Percentiles rank a stretch among this genome's conserved stretches.
Evolutionary conservation across 2,888 invertebrate genomes (phyloP).

Genomic region (Tolmerus cingulatus): DNA sequence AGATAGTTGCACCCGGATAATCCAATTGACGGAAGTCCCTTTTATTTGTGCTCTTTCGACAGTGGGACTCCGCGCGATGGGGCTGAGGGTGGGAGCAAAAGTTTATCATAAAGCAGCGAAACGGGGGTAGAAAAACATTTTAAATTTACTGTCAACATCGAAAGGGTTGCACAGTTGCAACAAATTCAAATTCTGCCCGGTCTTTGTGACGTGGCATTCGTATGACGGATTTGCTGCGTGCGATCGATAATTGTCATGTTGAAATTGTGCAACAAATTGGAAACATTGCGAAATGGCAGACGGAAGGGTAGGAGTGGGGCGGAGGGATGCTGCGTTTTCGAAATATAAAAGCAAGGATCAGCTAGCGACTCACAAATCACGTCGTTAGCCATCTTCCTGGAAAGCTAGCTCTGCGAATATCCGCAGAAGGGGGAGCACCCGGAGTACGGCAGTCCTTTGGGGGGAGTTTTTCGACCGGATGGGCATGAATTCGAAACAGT

Average conservation of each 20-base stretch:
- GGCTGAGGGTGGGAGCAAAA: not conserved
- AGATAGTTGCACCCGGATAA: constrained; percentile 1
- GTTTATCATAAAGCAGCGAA: not conserved
- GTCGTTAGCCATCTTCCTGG: not conserved
- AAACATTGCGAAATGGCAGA: not conserved
- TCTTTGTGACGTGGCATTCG: not conserved
- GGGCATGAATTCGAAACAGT: not conserved
- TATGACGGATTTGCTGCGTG: not conserved
- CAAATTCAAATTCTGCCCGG: not conserved
- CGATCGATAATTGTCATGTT: not conserved
- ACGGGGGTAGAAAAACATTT: not conserved
- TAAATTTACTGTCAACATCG: not conserved
- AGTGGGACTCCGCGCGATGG: not conserved
- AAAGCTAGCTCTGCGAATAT: not conserved
- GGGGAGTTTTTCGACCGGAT: not conserved
- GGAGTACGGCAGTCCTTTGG: not conserved
- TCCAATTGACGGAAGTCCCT: constrained; percentile 17
- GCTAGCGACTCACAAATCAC: not conserved
- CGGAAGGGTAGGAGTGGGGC: not conserved
- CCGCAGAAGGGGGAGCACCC: not conserved
- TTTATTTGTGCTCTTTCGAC: constrained; percentile 5
- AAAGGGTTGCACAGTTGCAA: not conserved
- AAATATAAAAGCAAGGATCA: not conserved
- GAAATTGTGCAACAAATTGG: not conserved
- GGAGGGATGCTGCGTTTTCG: not conserved